A percentile compares a stretch with the other conserved stretches of the same genome.
phyloP scores from a whole-genome alignment of 2,888 invertebrate species.

The Junonia oenone region DNA sequence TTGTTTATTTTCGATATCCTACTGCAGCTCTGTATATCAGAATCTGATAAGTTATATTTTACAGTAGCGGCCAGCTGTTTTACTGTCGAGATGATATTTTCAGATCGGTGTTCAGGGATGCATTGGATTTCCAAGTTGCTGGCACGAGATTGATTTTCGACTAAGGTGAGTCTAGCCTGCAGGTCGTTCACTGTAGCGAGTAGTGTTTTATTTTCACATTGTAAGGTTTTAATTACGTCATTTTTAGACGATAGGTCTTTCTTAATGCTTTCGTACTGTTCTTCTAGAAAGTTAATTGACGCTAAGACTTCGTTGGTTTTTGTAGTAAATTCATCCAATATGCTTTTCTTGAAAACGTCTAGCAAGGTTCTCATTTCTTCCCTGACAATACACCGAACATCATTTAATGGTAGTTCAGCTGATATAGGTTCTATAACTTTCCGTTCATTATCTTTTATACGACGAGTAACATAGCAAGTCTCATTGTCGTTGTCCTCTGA shows the following conservation, averaged over 20 bases:
- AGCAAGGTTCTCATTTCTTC: neutral
- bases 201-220: neutral
- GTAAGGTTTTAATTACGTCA: neutral
- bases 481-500: neutral
- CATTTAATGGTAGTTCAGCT: neutral
- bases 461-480: neutral
- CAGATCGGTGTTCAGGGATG: conserved; percentile 19
- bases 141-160: conserved; percentile 9
- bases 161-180: conserved; percentile 1
- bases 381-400: neutral
- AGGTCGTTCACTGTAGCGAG: conserved; percentile 7
- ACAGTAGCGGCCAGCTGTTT: conserved; percentile 10
- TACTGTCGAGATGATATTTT: conserved; percentile 16
- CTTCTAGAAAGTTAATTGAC: neutral
- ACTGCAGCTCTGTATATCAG: conserved; percentile 16
- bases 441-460: neutral
- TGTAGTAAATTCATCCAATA: neutral
- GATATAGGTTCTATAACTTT: neutral
- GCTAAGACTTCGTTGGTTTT: neutral
- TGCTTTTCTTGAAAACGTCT: neutral
- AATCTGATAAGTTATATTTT: conserved; percentile 12
- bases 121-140: conserved; percentile 22
- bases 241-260: neutral
- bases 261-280: neutral
- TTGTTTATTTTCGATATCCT: conserved; percentile 22